These are phyloP conservation scores for Kobus ellipsiprymnus DNA, from an alignment of 2,113 vertebrate genomes.

Conservation along the genomic window DNA sequence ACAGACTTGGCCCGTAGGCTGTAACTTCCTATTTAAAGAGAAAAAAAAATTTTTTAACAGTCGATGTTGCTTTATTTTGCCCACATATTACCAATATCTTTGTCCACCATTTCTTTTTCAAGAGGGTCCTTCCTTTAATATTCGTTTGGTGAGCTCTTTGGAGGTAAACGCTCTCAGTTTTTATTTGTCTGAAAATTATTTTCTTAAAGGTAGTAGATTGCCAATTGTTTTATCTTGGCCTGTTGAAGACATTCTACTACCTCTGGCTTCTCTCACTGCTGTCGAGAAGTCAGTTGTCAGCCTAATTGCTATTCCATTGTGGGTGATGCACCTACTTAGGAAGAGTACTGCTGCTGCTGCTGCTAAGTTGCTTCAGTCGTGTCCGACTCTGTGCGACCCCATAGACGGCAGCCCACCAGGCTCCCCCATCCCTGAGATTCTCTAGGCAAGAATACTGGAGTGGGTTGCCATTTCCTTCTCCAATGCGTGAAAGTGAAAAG, in stretches of 20 bases:
- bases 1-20: not conserved
- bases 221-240: not conserved
- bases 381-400: no score
- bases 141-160: not conserved
- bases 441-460: no score
- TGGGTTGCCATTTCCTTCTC: no score
- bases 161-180: not conserved
- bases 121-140: not conserved
- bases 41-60: not conserved
- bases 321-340: not conserved
- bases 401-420: no score
- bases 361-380: no score
- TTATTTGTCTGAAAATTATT: constrained; percentile 10
- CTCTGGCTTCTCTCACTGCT: not conserved
- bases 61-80: not conserved
- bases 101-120: not conserved
- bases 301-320: not conserved
- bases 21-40: not conserved
- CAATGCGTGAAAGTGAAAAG: no score
- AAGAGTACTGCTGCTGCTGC: not conserved
- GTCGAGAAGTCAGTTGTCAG: not conserved
- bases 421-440: no score
- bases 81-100: not conserved
- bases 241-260: not conserved
- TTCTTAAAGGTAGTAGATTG: not conserved